A percentile compares a stretch with the other conserved stretches of the same genome.
These are phyloP conservation scores for Catocala nupta DNA, from an alignment of 2,888 invertebrate species.

Conservation along the genomic window DNA sequence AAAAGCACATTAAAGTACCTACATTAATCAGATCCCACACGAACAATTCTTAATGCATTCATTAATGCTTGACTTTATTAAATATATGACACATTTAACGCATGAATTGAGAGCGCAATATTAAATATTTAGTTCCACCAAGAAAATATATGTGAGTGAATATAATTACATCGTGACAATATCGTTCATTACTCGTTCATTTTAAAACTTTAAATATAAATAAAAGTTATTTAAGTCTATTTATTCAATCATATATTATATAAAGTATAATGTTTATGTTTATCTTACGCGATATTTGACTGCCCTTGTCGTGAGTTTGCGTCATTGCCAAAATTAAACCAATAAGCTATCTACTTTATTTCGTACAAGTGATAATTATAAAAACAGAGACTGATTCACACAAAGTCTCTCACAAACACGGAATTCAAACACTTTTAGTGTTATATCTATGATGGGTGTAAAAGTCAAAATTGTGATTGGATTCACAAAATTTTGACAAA, in stretches of 20 bases:
- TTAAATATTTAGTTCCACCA: too few relatives aligned
- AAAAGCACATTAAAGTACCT: not conserved
- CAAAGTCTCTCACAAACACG: conserved; percentile 11
- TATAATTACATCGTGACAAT: too few relatives aligned
- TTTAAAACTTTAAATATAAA: conserved; percentile 3
- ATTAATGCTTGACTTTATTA: not conserved
- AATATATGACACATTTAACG: too few relatives aligned
- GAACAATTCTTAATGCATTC: too few relatives aligned
- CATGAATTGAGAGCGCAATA: too few relatives aligned
- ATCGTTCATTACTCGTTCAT: too few relatives aligned
- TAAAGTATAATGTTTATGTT: conserved; percentile 14
- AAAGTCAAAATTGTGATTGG: conserved; percentile 51
- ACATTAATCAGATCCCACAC: not conserved
- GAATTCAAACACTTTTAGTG: conserved; percentile 20
- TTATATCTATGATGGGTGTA: conserved; percentile 42
- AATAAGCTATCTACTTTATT: conserved; percentile 6
- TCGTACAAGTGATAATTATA: conserved; percentile 18
- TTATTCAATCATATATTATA: conserved; percentile 5
- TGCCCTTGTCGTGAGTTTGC: conserved; percentile 5
- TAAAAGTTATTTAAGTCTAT: conserved; percentile 2
- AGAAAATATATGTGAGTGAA: too few relatives aligned
- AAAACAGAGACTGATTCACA: conserved; percentile 15
- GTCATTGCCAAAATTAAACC: conserved; percentile 11
- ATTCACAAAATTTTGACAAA: conserved; percentile 47
- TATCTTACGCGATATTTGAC: not conserved